Evolutionary conservation across 2,113 vertebrate genomes (phyloP).

Genomic region (Melierax canorus): DNA sequence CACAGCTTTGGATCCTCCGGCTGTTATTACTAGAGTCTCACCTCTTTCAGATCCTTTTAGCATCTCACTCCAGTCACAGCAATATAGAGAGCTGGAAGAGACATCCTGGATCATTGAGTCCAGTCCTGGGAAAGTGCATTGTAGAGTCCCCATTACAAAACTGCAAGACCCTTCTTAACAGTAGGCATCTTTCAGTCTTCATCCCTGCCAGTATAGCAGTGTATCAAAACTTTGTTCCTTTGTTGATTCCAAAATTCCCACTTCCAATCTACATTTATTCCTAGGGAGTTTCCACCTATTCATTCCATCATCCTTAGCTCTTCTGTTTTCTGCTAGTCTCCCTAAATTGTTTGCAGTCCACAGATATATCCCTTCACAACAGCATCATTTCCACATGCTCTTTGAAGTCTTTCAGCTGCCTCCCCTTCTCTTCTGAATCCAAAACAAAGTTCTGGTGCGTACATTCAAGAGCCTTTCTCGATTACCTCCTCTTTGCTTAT

Average conservation of each 20-base stretch:
- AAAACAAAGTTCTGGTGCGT: not conserved
- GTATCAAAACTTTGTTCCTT: not conserved
- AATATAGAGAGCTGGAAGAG: not conserved
- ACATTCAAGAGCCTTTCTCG: fast-evolving
- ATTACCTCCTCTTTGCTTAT: not conserved
- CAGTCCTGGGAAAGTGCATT: not conserved
- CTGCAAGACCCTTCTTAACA: not conserved
- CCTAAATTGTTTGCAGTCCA: not conserved
- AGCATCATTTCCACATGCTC: not conserved
- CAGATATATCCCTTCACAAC: not conserved
- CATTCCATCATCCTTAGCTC: not conserved
- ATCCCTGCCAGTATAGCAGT: not conserved
- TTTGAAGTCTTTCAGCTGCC: not conserved
- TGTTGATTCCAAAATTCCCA: not conserved
- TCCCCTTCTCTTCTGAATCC: not conserved
- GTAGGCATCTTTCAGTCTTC: not conserved
- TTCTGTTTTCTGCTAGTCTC: not conserved
- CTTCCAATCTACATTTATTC: not conserved
- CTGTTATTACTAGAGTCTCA: not conserved
- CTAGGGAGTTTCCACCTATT: not conserved
- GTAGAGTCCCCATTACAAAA: not conserved
- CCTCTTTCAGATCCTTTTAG: not conserved
- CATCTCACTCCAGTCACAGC: not conserved
- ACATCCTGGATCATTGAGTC: not conserved
- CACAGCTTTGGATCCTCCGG: not conserved